Evolutionary conservation across 2,888 invertebrate genomes (phyloP).

Genomic region (Drosophila engyochracea): DNA sequence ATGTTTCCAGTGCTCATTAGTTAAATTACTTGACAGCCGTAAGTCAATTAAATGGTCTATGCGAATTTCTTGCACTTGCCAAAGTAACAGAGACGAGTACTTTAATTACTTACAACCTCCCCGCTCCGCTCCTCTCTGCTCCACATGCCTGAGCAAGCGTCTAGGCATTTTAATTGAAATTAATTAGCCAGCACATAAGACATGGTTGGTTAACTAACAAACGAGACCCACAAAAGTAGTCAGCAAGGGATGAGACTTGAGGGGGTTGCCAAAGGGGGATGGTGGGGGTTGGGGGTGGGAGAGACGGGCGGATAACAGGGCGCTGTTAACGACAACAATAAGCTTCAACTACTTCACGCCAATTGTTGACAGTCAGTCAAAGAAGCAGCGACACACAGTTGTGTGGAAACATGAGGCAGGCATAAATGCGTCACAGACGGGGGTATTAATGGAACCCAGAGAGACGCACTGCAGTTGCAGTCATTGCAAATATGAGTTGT

Average conservation of each 20-base stretch:
- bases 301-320: not conserved
- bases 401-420: not conserved
- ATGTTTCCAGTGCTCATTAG: constrained; percentile 33
- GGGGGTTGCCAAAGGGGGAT: not conserved
- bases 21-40: constrained; percentile 63
- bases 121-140: not conserved
- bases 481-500: constrained; percentile 46
- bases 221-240: constrained; percentile 49
- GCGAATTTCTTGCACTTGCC: constrained; percentile 54
- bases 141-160: constrained; percentile 49
- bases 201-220: constrained; percentile 61
- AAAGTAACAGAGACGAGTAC: constrained; percentile 16
- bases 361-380: constrained; percentile 72
- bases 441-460: constrained; percentile 6
- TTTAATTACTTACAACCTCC: not conserved
- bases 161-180: constrained; percentile 80
- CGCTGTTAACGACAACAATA: constrained; percentile 55
- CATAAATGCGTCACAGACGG: not conserved
- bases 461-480: constrained; percentile 41
- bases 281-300: not conserved
- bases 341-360: constrained; percentile 74
- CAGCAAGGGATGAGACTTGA: not conserved
- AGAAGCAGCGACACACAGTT: constrained; percentile 1
- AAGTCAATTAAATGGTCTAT: constrained; percentile 71
- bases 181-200: constrained; percentile 72